Percentiles rank a stretch among this genome's conserved stretches.
phyloP scores from a whole-genome alignment of 2,888 invertebrate species.

The Aporophyla nigra region DNA sequence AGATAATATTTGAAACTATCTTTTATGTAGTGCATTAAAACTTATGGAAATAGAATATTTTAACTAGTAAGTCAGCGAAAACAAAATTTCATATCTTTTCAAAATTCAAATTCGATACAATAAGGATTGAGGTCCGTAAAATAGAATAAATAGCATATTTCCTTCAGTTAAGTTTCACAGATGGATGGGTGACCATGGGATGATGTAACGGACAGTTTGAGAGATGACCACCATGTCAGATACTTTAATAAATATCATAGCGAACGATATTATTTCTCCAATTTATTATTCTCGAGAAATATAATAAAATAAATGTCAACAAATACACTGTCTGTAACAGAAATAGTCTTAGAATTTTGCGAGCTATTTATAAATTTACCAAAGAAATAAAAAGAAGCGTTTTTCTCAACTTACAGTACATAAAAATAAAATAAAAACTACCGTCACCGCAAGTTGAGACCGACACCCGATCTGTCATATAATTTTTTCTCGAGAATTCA shows the following conservation, averaged over 20 bases:
- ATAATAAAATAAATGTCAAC: not conserved
- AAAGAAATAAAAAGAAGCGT: constrained; percentile 44
- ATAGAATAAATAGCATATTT: constrained; percentile 28
- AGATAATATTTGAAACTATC: no score
- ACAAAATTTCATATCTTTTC: no score
- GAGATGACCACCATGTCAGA: constrained; percentile 10
- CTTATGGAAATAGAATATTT: no score
- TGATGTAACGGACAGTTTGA: constrained; percentile 11
- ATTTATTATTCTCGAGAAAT: constrained; percentile 6
- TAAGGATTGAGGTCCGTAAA: constrained; percentile 11
- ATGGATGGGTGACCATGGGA: not conserved
- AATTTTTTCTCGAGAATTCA: constrained; percentile 70
- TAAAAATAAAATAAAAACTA: constrained; percentile 20
- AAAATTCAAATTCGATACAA: no score
- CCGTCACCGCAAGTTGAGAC: constrained; percentile 28
- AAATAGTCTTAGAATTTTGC: not conserved
- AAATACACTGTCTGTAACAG: not conserved
- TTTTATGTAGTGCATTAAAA: no score
- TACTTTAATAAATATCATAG: constrained; percentile 6
- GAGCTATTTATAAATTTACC: constrained; percentile 24
- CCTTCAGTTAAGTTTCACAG: constrained; percentile 11
- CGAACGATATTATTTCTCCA: not conserved
- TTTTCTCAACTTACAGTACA: constrained; percentile 28
- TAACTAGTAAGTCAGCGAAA: no score
- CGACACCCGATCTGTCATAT: constrained; percentile 62